These are phyloP conservation scores for Nephrotoma guestfalica DNA, from an alignment of 2,888 invertebrate genomes.

Conservation along the genomic window DNA sequence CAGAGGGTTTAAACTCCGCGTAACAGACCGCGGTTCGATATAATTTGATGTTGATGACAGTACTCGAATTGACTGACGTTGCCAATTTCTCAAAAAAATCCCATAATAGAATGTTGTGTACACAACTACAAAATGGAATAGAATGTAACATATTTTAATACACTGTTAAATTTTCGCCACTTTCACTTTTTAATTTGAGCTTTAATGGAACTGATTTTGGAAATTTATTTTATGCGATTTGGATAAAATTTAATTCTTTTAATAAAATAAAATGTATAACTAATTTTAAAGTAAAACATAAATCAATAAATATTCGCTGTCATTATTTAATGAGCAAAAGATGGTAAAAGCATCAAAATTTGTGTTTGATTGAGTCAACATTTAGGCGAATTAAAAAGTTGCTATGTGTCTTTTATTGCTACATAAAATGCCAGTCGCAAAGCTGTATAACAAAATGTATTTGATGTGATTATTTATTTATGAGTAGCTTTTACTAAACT, in stretches of 20 bases:
- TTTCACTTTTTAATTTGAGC: not conserved
- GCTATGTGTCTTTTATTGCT: not conserved
- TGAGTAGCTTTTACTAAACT: no score
- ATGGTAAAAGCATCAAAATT: no score
- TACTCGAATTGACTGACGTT: not conserved
- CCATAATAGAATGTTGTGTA: not conserved
- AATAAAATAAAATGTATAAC: no score
- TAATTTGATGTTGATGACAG: not conserved
- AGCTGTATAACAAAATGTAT: no score
- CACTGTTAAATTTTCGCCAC: not conserved
- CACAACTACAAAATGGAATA: not conserved
- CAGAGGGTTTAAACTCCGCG: not conserved
- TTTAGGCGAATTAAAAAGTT: not conserved
- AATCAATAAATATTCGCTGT: no score
- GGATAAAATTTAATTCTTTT: no score
- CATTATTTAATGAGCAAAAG: no score
- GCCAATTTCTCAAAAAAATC: not conserved
- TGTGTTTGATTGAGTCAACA: not conserved
- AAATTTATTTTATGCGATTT: no score
- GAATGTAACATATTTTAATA: not conserved
- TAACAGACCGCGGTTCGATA: not conserved
- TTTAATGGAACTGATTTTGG: not conserved
- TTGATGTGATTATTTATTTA: no score
- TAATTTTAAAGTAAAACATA: no score
- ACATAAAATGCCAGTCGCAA: no score